phyloP scores from a whole-genome alignment of 2,888 invertebrate genomes.

The Diarsia dahlii region DNA sequence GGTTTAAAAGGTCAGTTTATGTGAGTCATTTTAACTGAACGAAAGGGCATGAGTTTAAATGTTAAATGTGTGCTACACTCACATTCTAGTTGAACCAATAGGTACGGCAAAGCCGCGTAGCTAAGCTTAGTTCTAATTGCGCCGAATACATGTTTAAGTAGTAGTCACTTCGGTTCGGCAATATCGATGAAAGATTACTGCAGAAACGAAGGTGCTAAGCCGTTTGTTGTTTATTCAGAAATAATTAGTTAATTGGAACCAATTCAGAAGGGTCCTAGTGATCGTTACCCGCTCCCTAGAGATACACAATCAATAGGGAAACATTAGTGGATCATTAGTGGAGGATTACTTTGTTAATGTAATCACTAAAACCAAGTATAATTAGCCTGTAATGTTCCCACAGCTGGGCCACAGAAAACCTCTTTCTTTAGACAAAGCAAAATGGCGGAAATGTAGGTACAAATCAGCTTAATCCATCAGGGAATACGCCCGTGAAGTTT shows the following conservation, averaged over 20 bases:
- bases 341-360: background rate
- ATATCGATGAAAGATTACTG: background rate
- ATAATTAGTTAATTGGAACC: background rate
- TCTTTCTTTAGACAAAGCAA: background rate
- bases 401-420: background rate
- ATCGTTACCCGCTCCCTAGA: slow-evolving; percentile 6
- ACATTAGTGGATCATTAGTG: slow-evolving; percentile 3
- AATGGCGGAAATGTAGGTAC: background rate
- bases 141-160: background rate
- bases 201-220: background rate
- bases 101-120: background rate
- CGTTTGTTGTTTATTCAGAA: background rate
- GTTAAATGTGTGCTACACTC: background rate
- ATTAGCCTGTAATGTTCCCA: background rate
- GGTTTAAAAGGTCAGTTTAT: slow-evolving; percentile 8
- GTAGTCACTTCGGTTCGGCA: background rate
- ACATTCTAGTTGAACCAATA: background rate
- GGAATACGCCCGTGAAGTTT: background rate
- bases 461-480: background rate
- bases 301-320: slow-evolving; percentile 10
- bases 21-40: background rate
- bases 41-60: slow-evolving; percentile 13
- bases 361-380: background rate
- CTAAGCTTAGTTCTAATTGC: background rate
- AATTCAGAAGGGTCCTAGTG: background rate